Conservation (phyloP, 1,140 invertebrate genomes). For the Trialeurodes vaporariorum region DNA sequence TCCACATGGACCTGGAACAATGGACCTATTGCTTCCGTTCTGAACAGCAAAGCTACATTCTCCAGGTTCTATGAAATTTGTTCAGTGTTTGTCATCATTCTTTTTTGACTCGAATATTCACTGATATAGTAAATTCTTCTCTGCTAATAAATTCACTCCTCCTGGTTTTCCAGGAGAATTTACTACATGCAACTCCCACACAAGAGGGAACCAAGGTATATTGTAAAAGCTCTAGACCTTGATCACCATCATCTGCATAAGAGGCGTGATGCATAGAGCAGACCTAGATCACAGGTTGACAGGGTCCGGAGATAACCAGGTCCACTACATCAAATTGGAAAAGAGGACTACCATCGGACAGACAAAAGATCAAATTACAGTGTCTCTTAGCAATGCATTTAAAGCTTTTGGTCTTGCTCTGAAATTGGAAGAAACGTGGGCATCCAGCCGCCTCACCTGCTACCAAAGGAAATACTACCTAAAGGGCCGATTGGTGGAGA, state of each 20-base stretch:
- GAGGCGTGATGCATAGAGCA: background rate
- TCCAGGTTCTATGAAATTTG: no score
- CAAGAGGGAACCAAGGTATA: background rate
- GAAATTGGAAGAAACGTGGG: background rate
- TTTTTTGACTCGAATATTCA: background rate
- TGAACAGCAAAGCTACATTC: no score
- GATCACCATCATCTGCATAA: background rate
- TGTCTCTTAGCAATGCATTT: background rate
- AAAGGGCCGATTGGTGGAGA: background rate
- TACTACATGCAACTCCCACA: background rate
- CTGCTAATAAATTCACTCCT: background rate
- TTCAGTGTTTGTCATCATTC: no score
- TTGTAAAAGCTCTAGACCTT: background rate
- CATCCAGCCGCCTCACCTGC: background rate
- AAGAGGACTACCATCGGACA: no score
- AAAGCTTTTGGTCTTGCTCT: background rate
- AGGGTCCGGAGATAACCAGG: background rate
- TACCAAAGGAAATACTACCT: background rate
- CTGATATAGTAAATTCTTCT: background rate
- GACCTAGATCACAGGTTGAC: background rate
- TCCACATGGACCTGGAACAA: no score
- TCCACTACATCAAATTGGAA: background rate
- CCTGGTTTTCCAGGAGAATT: background rate
- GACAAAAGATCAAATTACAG: no score
- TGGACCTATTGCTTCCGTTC: no score